These are phyloP conservation scores for Caenorhabditis afra DNA, from an alignment of 2,888 invertebrate species.

Conservation along the genomic window DNA sequence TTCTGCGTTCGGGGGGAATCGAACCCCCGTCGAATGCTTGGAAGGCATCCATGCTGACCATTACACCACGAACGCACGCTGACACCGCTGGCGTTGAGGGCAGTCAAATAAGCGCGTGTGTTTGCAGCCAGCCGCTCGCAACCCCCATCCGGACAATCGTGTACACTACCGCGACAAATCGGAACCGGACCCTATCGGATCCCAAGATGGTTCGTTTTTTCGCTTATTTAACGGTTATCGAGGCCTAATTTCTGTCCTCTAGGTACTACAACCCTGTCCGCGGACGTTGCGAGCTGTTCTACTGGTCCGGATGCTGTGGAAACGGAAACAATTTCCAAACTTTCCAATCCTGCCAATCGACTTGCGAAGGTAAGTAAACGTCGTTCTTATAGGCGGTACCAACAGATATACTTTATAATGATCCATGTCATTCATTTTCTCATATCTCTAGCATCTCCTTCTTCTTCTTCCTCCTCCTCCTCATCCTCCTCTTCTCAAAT, in stretches of 20 bases:
- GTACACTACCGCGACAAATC: conserved; percentile 79
- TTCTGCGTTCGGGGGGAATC: conserved; percentile 57
- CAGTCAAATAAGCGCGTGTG: background rate
- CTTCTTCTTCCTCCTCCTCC: conserved; percentile 18
- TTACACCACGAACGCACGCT: conserved; percentile 64
- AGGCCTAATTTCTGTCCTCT: background rate
- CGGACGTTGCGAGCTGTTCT: conserved; percentile 80
- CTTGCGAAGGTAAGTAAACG: conserved; percentile 78
- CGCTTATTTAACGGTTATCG: background rate
- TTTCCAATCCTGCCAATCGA: conserved; percentile 78
- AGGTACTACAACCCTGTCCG: conserved; percentile 79
- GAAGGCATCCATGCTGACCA: conserved; percentile 73
- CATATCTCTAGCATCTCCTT: conserved; percentile 25
- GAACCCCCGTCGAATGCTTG: conserved; percentile 64
- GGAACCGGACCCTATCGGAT: conserved; percentile 81
- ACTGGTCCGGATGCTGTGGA: conserved; percentile 81
- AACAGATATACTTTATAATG: too few species aligned
- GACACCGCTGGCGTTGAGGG: background rate
- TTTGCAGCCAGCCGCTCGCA: conserved; percentile 47
- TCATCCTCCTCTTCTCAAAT: conserved; percentile 30
- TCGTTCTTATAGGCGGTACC: background rate
- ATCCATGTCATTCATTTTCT: too few species aligned
- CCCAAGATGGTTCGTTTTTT: conserved; percentile 76
- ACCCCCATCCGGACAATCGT: conserved; percentile 68
- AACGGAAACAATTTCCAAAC: conserved; percentile 80